Evolutionary conservation across 2,888 invertebrate genomes (phyloP), one percentile per base, ranked within the genome.

Genomic region (Danaus chrysippus): DNA sequence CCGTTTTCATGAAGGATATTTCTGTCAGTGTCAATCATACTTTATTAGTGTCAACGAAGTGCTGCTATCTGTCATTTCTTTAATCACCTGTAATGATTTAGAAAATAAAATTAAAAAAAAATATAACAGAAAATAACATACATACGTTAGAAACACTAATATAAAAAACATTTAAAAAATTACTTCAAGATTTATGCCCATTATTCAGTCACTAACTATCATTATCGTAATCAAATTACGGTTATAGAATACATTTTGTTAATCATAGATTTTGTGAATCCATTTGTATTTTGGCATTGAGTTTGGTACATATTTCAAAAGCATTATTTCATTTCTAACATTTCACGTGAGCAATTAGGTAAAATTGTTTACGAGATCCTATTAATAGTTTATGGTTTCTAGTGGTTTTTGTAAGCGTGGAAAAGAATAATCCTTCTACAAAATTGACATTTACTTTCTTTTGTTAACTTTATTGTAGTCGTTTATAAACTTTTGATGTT

Each of bases 321-420:
- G 44, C 56, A 43, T 43, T 53, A 57, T 46, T 54, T 57, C 53
- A 61, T 61, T 62, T 64, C 60, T 64, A 73, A 68, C 70, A 68
- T 70, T 68, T 68, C 70, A 64, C 64, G 67, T 62, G 59, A 63
- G 67, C 73, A 72, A 74, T 73, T 74, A 74, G 66, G 61, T 61
- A 55, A 59, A 55, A 68, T 63, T 72, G 73, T 75, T 72, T 71
- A 70, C 64, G 63, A 56, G 56, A 66, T 63, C 67, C 59, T 64
- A 54, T 69, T 61, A 63, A 59, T 71, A 73, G 73, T 71, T 71
- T 73, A 71, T 71, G 69, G 71, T 72, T 71, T 70, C 70, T 68
- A 70, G 68, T 54, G 65, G 62, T 62, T 64, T 23, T 55, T 54
- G 52, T 44, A 58, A 43, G 55, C 53, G 49, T 46, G 13, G 41